Evolutionary conservation across 2,797 vertebrate species (phyloP).

Genomic region (Leptoclinus maculatus): DNA sequence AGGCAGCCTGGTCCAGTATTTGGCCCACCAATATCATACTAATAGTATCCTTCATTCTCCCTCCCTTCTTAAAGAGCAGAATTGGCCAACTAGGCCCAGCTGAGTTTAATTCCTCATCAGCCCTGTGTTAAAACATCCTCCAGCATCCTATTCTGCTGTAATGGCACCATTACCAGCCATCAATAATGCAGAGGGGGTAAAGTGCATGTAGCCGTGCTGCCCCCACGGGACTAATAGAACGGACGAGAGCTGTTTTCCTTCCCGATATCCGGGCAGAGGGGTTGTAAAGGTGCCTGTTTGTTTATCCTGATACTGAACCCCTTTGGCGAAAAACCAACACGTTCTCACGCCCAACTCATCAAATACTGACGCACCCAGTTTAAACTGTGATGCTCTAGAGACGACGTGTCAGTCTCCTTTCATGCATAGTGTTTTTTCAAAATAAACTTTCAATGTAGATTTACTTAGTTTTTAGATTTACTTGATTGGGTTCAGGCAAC

Average conservation of each 20-base stretch:
- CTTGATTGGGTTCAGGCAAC: too few species aligned
- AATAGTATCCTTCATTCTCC: background rate
- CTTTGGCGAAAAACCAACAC: background rate
- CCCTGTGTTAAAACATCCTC: conserved; percentile 81
- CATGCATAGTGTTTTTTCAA: background rate
- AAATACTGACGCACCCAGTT: background rate
- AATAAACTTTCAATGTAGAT: too few species aligned
- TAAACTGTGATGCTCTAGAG: background rate
- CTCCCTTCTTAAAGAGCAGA: conserved; percentile 8
- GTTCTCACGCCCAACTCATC: background rate
- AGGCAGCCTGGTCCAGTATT: background rate
- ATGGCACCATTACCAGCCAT: conserved; percentile 90
- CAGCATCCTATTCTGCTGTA: conserved; percentile 79
- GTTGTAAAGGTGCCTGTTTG: conserved; percentile 84
- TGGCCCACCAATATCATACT: background rate
- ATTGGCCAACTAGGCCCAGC: background rate
- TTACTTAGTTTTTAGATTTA: too few species aligned
- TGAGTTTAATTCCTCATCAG: conserved; percentile 65
- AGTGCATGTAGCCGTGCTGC: conserved; percentile 61
- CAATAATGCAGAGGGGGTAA: conserved; percentile 87
- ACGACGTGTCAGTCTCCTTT: background rate
- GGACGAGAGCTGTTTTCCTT: conserved; percentile 83
- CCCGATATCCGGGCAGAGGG: conserved; percentile 72
- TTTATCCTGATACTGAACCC: conserved; percentile 80
- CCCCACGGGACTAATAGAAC: conserved; percentile 80